Percentiles rank a stretch among this genome's conserved stretches.
Evolutionary conservation across 2,797 vertebrate genomes (phyloP).

Genomic region (Macropus fuliginosus): DNA sequence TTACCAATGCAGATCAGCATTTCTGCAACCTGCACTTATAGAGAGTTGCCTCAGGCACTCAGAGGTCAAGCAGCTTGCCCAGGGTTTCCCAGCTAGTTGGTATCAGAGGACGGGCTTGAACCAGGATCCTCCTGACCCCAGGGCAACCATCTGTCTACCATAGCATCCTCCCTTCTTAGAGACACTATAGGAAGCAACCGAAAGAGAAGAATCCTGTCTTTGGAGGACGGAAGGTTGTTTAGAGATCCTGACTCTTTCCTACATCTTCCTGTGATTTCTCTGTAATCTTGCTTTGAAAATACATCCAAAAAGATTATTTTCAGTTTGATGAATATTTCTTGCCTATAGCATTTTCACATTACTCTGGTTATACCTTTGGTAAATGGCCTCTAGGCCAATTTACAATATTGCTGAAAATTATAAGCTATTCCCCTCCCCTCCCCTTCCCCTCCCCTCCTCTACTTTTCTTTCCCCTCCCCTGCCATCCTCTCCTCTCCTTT

Average conservation of each 20-base stretch:
- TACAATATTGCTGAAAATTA: background rate
- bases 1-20: background rate
- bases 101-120: background rate
- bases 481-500: too few relatives aligned
- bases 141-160: background rate
- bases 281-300: background rate
- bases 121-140: background rate
- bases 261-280: background rate
- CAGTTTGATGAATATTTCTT: background rate
- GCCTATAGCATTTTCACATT: background rate
- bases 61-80: background rate
- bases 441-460: too few relatives aligned
- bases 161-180: background rate
- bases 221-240: background rate
- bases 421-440: background rate
- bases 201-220: background rate
- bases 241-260: background rate
- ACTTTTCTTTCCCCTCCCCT: too few relatives aligned
- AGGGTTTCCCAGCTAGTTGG: background rate
- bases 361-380: background rate
- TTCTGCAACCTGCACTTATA: background rate
- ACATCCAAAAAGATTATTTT: background rate
- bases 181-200: background rate
- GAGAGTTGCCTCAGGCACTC: background rate
- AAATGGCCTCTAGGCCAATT: background rate